phyloP scores from a whole-genome alignment of 2,888 invertebrate genomes.

The Balanococcus diminutus region DNA sequence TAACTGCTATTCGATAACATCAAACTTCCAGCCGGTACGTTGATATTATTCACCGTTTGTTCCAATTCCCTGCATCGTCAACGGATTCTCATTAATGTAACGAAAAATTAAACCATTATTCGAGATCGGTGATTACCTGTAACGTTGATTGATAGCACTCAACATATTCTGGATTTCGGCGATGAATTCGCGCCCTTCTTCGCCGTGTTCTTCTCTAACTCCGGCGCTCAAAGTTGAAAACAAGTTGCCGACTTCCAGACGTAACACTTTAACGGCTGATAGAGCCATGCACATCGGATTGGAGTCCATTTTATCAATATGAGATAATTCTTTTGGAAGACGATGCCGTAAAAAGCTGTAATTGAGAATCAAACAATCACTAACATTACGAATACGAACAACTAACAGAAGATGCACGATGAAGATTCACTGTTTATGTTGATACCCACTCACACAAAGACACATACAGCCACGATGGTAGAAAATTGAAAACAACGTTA shows the following conservation, averaged over 20 bases:
- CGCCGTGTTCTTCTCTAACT: slow-evolving; percentile 77
- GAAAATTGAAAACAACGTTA: too few relatives aligned
- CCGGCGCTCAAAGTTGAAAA: slow-evolving; percentile 86
- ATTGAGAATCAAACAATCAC: too few relatives aligned
- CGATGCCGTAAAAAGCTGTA: background rate
- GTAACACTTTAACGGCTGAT: slow-evolving; percentile 75
- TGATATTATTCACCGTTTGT: slow-evolving; percentile 76
- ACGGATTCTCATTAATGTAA: slow-evolving; percentile 41
- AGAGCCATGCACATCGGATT: slow-evolving; percentile 66
- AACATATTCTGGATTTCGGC: slow-evolving; percentile 56
- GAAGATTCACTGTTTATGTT: too few relatives aligned
- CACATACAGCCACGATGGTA: too few relatives aligned
- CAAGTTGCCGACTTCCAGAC: slow-evolving; percentile 83
- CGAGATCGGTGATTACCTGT: slow-evolving; percentile 66
- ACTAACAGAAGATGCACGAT: too few relatives aligned
- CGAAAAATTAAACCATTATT: background rate
- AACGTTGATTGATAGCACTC: slow-evolving; percentile 67
- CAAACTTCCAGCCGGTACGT: slow-evolving; percentile 81
- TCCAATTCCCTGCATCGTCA: slow-evolving; percentile 74
- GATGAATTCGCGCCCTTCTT: slow-evolving; percentile 74
- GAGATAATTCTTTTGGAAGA: too few relatives aligned
- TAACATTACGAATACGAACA: too few relatives aligned
- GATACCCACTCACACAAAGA: too few relatives aligned
- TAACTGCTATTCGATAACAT: slow-evolving; percentile 84
- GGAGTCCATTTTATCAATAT: slow-evolving; percentile 55